Conservation (phyloP, 2,888 invertebrate genomes). For the Sylvicola cinctus region DNA sequence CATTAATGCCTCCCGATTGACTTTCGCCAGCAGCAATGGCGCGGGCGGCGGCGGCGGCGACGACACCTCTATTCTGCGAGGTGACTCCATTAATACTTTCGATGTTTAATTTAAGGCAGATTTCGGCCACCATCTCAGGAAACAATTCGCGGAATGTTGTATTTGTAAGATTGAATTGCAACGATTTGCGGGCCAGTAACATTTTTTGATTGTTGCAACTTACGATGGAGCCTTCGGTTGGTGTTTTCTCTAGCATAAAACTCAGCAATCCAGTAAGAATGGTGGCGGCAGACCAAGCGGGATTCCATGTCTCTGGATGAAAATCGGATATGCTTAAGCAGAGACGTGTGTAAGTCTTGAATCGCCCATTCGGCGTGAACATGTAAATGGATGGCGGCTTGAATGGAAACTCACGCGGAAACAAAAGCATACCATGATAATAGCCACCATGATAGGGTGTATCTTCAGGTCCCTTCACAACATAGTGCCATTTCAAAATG, state of each 20-base stretch:
- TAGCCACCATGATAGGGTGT: constrained; percentile 87
- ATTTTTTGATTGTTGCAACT: constrained; percentile 74
- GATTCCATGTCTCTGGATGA: constrained; percentile 87
- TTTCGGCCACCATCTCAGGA: constrained; percentile 73
- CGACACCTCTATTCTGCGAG: background rate
- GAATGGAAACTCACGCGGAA: constrained; percentile 93
- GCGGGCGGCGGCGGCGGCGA: no score
- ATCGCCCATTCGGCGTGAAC: constrained; percentile 95
- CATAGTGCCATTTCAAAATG: constrained; percentile 78
- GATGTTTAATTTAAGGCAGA: constrained; percentile 28
- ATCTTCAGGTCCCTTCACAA: constrained; percentile 87
- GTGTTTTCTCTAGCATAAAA: constrained; percentile 94
- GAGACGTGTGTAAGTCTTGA: constrained; percentile 71
- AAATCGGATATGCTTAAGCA: constrained; percentile 69
- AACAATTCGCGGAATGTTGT: constrained; percentile 86
- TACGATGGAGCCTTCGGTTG: constrained; percentile 87
- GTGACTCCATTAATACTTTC: background rate
- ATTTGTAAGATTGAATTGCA: constrained; percentile 81
- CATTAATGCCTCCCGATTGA: background rate
- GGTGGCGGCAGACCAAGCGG: constrained; percentile 95
- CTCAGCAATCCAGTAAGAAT: constrained; percentile 90
- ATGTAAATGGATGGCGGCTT: constrained; percentile 95
- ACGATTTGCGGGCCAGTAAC: constrained; percentile 60
- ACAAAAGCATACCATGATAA: constrained; percentile 86
- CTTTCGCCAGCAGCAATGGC: background rate